phyloP scores from a whole-genome alignment of 2,113 vertebrate species.

The Trichechus manatus region DNA sequence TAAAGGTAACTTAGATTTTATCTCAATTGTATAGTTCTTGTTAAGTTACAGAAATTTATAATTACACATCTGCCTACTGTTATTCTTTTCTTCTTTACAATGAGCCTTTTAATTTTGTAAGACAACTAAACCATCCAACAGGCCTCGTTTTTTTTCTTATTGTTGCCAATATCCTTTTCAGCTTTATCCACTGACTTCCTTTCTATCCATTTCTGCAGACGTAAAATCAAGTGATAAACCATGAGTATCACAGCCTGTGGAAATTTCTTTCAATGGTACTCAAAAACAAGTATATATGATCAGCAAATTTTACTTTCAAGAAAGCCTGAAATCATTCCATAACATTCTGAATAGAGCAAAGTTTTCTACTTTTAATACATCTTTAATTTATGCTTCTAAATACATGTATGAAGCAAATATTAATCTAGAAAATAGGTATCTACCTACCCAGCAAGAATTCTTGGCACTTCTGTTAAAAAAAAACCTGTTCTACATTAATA shows the following conservation, averaged over 20 bases:
- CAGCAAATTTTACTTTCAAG: conserved; percentile 56
- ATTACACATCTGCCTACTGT: background rate
- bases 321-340: background rate
- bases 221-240: background rate
- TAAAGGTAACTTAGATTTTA: conserved; percentile 28
- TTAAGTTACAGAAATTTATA: background rate
- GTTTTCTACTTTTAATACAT: background rate
- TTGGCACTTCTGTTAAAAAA: background rate
- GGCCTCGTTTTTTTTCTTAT: background rate
- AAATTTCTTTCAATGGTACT: background rate
- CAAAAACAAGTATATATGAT: background rate
- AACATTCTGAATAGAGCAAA: conserved; percentile 13
- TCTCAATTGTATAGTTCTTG: background rate
- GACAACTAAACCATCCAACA: background rate
- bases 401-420: conserved; percentile 15
- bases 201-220: conserved; percentile 17
- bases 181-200: conserved; percentile 5
- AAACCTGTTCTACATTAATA: background rate
- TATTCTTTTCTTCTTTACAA: background rate
- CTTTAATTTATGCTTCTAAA: background rate
- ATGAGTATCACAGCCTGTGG: background rate
- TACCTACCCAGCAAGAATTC: background rate
- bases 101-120: background rate
- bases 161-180: background rate
- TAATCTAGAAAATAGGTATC: conserved; percentile 17